phyloP scores from a whole-genome alignment of 2,888 invertebrate species.

The Tipula helvola region DNA sequence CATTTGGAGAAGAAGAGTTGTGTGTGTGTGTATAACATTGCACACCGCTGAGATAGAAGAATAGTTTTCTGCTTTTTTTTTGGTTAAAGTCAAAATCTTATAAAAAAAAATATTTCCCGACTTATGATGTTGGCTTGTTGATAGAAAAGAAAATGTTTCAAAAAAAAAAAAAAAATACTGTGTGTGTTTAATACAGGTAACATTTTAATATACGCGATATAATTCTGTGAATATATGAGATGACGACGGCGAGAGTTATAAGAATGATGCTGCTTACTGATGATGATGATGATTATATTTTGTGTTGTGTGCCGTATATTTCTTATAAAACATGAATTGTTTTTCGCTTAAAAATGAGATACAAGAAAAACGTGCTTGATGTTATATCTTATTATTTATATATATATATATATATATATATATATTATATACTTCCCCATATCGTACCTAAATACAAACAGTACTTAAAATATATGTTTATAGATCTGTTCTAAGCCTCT shows the following conservation, averaged over 20 bases:
- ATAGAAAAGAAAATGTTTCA: not conserved
- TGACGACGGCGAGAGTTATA: not conserved
- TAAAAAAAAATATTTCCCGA: not conserved
- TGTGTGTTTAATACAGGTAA: not conserved
- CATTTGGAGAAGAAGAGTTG: not conserved
- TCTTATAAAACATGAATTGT: conserved; percentile 11
- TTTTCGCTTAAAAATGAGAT: conserved; percentile 10
- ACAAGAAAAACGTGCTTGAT: conserved; percentile 11
- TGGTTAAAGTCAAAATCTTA: not conserved
- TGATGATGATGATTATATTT: not conserved
- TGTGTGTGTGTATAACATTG: not conserved
- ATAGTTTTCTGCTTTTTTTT: not conserved
- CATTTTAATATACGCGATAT: not conserved
- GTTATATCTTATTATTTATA: conserved; percentile 10
- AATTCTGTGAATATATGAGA: not conserved
- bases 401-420: no score
- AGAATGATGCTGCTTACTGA: not conserved
- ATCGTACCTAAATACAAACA: not conserved
- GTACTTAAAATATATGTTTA: not conserved
- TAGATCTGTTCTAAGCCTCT: not conserved
- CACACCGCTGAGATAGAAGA: not conserved
- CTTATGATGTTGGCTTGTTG: not conserved
- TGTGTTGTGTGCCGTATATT: not conserved
- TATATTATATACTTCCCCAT: not conserved
- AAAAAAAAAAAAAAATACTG: not conserved